These are phyloP conservation scores for Daboia siamensis DNA, from an alignment of 2,113 vertebrate species.

Conservation along the genomic window DNA sequence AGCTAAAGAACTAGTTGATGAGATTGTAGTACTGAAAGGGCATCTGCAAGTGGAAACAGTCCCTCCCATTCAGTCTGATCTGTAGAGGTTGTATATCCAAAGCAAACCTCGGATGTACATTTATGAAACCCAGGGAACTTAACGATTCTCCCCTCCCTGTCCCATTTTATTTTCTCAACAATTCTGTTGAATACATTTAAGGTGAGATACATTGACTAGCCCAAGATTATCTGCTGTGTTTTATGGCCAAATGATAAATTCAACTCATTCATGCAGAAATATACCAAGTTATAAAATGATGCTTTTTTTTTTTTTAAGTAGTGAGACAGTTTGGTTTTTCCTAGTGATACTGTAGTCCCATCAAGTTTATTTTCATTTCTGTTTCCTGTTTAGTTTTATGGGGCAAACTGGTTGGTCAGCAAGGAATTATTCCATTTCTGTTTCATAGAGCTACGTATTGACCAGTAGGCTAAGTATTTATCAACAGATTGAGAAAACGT, in stretches of 20 bases:
- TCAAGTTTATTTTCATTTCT: no score
- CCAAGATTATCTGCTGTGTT: neutral
- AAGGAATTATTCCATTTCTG: no score
- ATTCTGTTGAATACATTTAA: neutral
- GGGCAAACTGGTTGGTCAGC: neutral
- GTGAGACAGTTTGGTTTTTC: neutral
- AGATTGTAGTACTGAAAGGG: no score
- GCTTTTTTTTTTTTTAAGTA: neutral
- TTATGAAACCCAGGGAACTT: neutral
- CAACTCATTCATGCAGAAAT: neutral
- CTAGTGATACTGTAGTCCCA: neutral
- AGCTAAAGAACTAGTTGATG: no score
- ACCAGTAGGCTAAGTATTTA: no score
- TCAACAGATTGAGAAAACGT: no score
- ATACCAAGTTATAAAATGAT: neutral
- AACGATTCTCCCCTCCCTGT: neutral
- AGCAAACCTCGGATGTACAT: neutral
- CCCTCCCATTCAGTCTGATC: no score
- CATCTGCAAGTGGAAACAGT: no score
- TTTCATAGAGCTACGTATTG: no score
- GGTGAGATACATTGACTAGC: neutral
- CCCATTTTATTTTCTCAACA: neutral
- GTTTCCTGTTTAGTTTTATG: neutral
- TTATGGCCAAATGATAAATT: neutral
- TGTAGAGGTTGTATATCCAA: no score